phyloP scores from a whole-genome alignment of 2,888 invertebrate species.

The Zaprionus bogoriensis region DNA sequence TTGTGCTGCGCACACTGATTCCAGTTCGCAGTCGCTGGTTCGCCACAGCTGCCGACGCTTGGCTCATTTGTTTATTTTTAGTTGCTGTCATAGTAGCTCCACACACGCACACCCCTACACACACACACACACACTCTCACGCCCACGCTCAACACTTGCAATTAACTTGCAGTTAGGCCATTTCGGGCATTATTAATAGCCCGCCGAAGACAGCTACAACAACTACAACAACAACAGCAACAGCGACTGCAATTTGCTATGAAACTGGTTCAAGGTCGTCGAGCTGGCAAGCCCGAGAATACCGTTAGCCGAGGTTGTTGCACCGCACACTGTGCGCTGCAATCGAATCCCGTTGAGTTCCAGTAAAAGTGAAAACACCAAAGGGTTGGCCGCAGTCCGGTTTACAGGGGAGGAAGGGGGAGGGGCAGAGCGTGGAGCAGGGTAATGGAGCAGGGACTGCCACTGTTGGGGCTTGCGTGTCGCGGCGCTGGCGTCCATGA shows the following conservation, averaged over 20 bases:
- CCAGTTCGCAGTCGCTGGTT: constrained; percentile 20
- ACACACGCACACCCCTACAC: constrained; percentile 17
- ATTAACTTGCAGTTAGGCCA: constrained; percentile 62
- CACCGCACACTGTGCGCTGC: constrained; percentile 38
- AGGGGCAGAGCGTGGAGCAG: neutral
- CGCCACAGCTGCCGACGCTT: too few relatives aligned
- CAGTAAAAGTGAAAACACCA: neutral
- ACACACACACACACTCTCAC: constrained; percentile 1
- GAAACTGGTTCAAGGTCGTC: constrained; percentile 74
- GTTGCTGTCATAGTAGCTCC: constrained; percentile 58
- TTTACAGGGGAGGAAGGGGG: constrained; percentile 50
- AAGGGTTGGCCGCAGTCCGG: neutral
- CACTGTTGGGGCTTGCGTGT: constrained; percentile 60
- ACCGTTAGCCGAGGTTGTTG: constrained; percentile 68
- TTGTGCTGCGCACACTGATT: constrained; percentile 8
- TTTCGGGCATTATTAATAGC: constrained; percentile 49
- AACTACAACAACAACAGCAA: neutral
- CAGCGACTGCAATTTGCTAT: constrained; percentile 62
- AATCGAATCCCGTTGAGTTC: too few relatives aligned
- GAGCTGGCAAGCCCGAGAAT: too few relatives aligned
- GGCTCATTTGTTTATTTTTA: constrained; percentile 77
- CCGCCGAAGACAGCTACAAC: neutral
- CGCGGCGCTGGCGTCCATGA: constrained; percentile 68
- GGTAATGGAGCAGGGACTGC: neutral
- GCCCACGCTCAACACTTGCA: constrained; percentile 22